Evolutionary conservation across 2,797 vertebrate species (phyloP).

Genomic region (Danio tinwini): DNA sequence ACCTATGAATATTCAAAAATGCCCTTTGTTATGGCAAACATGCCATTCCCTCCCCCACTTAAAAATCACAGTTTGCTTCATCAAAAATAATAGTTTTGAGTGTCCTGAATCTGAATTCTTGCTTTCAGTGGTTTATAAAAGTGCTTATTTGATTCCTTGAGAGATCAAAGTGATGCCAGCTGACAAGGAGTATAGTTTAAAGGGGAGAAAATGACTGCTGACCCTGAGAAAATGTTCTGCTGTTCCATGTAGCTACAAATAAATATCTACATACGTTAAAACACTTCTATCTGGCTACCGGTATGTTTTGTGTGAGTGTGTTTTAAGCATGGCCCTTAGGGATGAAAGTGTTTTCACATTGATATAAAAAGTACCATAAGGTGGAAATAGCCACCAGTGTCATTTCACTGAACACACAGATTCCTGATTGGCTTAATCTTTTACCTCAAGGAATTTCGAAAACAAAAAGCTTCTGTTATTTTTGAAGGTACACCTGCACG

Average conservation of each 20-base stretch:
- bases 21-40: conserved; percentile 36
- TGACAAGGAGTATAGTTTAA: conserved; percentile 68
- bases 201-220: conserved; percentile 57
- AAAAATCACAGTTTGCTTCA: conserved; percentile 80
- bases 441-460: conserved; percentile 67
- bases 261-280: conserved; percentile 46
- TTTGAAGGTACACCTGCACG: conserved; percentile 79
- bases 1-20: conserved; percentile 48
- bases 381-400: conserved; percentile 66
- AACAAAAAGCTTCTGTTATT: conserved; percentile 77
- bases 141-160: conserved; percentile 82
- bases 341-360: conserved; percentile 71
- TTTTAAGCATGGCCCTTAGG: conserved; percentile 64
- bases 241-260: conserved; percentile 50
- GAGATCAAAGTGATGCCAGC: conserved; percentile 58
- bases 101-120: conserved; percentile 71
- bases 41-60: neutral
- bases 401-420: conserved; percentile 57
- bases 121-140: conserved; percentile 75
- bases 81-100: conserved; percentile 67
- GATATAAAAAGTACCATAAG: conserved; percentile 78
- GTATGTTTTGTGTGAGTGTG: conserved; percentile 21
- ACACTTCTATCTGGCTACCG: conserved; percentile 26
- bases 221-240: conserved; percentile 52
- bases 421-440: conserved; percentile 53